Base-by-base conservation (phyloP, 2,797 vertebrate species). In the Thunnus albacares region DNA sequence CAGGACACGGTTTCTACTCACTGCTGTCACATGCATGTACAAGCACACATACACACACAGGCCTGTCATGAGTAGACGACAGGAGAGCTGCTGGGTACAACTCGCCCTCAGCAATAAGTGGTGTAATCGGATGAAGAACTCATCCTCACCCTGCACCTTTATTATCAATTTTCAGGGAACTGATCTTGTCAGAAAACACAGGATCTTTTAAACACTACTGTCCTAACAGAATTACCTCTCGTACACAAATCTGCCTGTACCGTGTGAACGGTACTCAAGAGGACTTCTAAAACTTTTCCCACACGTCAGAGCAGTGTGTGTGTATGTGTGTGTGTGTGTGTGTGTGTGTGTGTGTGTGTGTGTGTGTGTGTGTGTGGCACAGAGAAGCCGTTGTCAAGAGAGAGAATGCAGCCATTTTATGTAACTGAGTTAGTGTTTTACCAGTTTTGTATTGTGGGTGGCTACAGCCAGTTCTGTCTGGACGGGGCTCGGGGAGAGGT, bases 331-430 rank as follows among this genome's bases (percentile, higher is more conserved):
- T 41, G 15, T 30, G 28, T 28, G 28, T 55, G 49, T 62, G 33
- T 72, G 53, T 41, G 15, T 70, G 67, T 71, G 60, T 69, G 63
- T 30, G 28, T 28, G 28, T 55, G 49, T 62, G 33, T 72, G 53
- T 41, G 15, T 70, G 67, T 71, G 60, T 69, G 63, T 68, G 75
- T 70, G 58, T 41, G 26, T 28, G 47, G 52, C 43, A 72, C 71
- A 81, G 63, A 79, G 47, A 62, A 69, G 33, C 35, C 1, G 65
- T 86, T 87, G 85, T 85, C 80, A 86, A 63, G 73, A 62, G 45
- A 80, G 71, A 85, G 66, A 88, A 89, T 80, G 81, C 73, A 81
- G 81, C 38, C 80, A 72, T 77, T 93, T 92, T 90, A 91, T 86
- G 76, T 85, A 89, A 91, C 73, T 73, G 63, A 49, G 64, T 71